These are phyloP conservation scores for Astropecten irregularis DNA, from an alignment of 53 echinoderm and acorn worm genomes.

Conservation along the genomic window DNA sequence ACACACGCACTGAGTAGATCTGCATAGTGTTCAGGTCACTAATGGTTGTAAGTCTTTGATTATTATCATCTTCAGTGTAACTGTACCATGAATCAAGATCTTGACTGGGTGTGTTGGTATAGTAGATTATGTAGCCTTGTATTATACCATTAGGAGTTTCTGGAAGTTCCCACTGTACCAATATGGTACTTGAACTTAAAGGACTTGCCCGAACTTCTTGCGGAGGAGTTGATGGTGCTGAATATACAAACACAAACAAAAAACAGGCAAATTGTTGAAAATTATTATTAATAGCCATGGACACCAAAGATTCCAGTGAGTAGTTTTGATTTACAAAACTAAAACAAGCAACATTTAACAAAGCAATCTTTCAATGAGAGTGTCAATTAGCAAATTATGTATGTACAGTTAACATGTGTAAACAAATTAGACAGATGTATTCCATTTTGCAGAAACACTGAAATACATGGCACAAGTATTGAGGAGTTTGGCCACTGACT, in stretches of 20 bases:
- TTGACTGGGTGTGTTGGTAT: slow-evolving; percentile 75
- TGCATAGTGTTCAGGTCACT: slow-evolving; percentile 86
- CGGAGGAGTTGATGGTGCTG: slow-evolving; percentile 88
- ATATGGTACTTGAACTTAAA: slow-evolving; percentile 91
- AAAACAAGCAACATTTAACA: too few species aligned
- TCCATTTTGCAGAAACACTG: too few species aligned
- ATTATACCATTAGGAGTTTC: slow-evolving; percentile 83
- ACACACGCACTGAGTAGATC: slow-evolving; percentile 89
- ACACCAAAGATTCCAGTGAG: too few species aligned
- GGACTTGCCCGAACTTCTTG: slow-evolving; percentile 83
- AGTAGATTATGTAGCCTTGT: slow-evolving; percentile 87
- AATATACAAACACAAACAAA: background rate
- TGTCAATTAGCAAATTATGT: too few species aligned
- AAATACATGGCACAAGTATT: too few species aligned
- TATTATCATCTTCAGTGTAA: slow-evolving; percentile 59
- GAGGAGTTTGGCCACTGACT: too few species aligned
- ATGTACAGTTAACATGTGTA: too few species aligned
- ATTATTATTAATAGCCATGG: background rate
- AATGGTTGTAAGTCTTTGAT: slow-evolving; percentile 74
- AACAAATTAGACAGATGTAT: too few species aligned
- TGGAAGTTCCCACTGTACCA: slow-evolving; percentile 89
- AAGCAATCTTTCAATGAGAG: too few species aligned
- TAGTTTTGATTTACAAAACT: too few species aligned
- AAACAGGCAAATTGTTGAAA: background rate
- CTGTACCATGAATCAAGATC: slow-evolving; percentile 78